phyloP scores from a whole-genome alignment of 2,888 invertebrate species.

The Drosophila anceps region DNA sequence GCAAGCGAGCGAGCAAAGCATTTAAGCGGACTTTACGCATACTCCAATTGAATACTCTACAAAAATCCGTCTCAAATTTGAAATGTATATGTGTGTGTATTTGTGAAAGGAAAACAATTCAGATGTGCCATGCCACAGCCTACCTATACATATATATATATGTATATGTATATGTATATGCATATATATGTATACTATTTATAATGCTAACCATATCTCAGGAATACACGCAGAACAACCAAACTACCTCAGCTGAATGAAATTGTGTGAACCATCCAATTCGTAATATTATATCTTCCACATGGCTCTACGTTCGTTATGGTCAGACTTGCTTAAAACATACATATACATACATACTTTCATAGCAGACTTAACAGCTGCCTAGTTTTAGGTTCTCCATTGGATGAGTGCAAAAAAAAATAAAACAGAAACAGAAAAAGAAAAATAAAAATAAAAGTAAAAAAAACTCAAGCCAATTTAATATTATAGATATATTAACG shows the following conservation, averaged over 20 bases:
- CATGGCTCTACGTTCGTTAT: constrained; percentile 9
- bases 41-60: constrained; percentile 33
- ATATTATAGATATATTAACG: constrained; percentile 8
- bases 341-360: constrained; percentile 8
- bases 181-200: constrained; percentile 35
- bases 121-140: constrained; percentile 78
- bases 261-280: constrained; percentile 53
- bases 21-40: constrained; percentile 28
- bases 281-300: constrained; percentile 43
- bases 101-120: constrained; percentile 60
- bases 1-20: constrained; percentile 4
- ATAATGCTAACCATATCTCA: constrained; percentile 44
- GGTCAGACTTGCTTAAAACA: constrained; percentile 23
- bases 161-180: constrained; percentile 31
- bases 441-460: not conserved
- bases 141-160: constrained; percentile 35
- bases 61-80: constrained; percentile 57
- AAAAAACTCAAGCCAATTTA: constrained; percentile 8
- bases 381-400: constrained; percentile 43
- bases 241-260: constrained; percentile 71
- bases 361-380: constrained; percentile 31
- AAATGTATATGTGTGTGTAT: constrained; percentile 24
- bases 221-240: constrained; percentile 57
- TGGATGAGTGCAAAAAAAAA: constrained; percentile 35
- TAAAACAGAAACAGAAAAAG: not conserved